Conservation (phyloP, 2,888 invertebrate genomes). For the Colletes collaris region DNA sequence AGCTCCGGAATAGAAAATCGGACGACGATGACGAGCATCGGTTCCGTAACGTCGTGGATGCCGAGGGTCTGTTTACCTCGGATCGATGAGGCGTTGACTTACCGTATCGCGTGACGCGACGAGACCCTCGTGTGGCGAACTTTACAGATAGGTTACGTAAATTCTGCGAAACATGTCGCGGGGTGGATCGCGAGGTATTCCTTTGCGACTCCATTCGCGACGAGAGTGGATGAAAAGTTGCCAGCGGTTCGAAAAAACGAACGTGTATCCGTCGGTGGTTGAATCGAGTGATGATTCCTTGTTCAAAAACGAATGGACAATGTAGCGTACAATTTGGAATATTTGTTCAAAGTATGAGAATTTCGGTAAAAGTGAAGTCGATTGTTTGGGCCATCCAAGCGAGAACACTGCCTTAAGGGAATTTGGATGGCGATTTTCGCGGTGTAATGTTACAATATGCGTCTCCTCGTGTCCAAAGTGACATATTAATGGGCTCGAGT, state of each 20-base stretch:
- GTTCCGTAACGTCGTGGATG: constrained; percentile 40
- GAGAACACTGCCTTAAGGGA: constrained; percentile 10
- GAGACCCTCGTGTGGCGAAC: constrained; percentile 42
- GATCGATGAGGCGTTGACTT: constrained; percentile 55
- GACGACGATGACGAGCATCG: constrained; percentile 5
- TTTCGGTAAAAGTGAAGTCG: too few relatives aligned
- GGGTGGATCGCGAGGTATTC: background rate
- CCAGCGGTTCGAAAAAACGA: background rate
- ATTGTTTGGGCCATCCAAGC: too few relatives aligned
- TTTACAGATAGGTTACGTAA: constrained; percentile 50
- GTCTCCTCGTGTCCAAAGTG: constrained; percentile 45
- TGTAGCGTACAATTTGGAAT: too few relatives aligned
- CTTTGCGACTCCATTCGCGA: background rate
- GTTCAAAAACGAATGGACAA: too few relatives aligned
- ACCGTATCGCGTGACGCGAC: constrained; percentile 50
- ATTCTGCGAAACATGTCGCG: constrained; percentile 27
- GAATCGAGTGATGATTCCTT: too few relatives aligned
- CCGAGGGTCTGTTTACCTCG: constrained; percentile 43
- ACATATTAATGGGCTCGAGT: constrained; percentile 57
- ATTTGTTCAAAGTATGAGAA: too few relatives aligned
- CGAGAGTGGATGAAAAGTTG: background rate
- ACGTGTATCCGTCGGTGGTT: too few relatives aligned
- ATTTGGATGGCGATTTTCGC: constrained; percentile 47
- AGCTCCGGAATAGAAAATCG: background rate
- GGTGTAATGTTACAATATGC: constrained; percentile 52